phyloP scores from a whole-genome alignment of 2,113 vertebrate genomes.

The Emydura subglobosa region DNA sequence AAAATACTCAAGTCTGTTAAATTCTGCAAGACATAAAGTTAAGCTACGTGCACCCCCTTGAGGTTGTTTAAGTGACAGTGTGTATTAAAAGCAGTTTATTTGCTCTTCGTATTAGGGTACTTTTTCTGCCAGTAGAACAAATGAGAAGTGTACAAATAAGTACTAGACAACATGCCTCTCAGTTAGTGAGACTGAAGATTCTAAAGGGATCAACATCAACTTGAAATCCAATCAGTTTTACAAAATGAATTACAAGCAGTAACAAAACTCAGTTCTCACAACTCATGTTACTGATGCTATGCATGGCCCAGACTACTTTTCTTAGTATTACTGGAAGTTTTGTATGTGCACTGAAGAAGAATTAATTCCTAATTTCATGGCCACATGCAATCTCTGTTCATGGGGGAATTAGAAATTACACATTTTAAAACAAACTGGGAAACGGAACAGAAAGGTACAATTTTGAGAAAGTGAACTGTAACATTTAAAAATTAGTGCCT shows the following conservation, averaged over 20 bases:
- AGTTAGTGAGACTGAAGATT: not conserved
- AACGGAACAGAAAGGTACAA: not conserved
- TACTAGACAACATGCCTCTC: rapidly evolving
- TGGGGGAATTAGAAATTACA: not conserved
- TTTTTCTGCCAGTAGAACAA: not conserved
- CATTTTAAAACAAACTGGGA: not conserved
- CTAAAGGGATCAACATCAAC: rapidly evolving
- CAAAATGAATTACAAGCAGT: not conserved
- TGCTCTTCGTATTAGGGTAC: not conserved
- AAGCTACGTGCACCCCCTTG: not conserved
- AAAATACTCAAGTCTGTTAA: not conserved
- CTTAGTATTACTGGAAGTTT: not conserved
- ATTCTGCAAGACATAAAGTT: not conserved
- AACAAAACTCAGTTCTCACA: not conserved
- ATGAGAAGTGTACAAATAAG: rapidly evolving
- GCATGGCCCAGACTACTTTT: not conserved
- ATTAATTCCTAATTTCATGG: not conserved
- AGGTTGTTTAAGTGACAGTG: not conserved
- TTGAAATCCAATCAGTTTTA: not conserved
- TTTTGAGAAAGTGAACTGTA: not conserved
- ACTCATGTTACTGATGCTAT: not conserved
- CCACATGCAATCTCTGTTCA: not conserved
- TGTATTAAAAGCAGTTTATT: not conserved
- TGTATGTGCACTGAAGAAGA: not conserved
- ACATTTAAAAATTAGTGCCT: not conserved